Percentiles rank a stretch among this genome's conserved stretches.
Conservation (phyloP, 2,888 invertebrate species). For the Pandemis heparana region DNA sequence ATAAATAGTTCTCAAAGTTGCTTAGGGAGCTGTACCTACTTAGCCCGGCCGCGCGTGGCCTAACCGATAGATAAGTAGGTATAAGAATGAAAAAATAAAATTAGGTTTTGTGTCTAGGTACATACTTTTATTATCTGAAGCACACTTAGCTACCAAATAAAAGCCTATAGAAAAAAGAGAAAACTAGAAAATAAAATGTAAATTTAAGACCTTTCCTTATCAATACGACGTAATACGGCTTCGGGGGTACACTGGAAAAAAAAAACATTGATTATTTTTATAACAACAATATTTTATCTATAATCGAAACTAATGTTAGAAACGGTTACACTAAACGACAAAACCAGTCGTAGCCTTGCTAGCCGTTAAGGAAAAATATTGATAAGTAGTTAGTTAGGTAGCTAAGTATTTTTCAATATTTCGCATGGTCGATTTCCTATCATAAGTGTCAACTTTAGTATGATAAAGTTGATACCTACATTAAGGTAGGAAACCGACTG, state of each 20-base stretch:
- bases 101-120: neutral
- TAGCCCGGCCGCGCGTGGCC: too few relatives aligned
- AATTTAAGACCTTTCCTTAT: constrained; percentile 64
- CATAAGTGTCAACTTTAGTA: too few relatives aligned
- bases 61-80: too few relatives aligned
- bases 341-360: neutral
- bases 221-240: constrained; percentile 55
- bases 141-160: constrained; percentile 62
- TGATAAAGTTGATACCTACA: too few relatives aligned
- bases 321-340: neutral
- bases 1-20: too few relatives aligned
- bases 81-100: neutral
- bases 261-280: constrained; percentile 17
- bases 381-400: neutral
- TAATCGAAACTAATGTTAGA: too few relatives aligned
- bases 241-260: constrained; percentile 68
- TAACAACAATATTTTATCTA: too few relatives aligned
- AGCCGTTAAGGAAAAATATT: neutral
- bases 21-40: too few relatives aligned
- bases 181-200: constrained; percentile 71
- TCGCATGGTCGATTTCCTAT: too few relatives aligned
- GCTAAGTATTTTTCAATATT: too few relatives aligned
- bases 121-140: constrained; percentile 7
- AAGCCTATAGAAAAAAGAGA: constrained; percentile 71
- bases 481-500: neutral